These are phyloP conservation scores for Trichonephila clavipes DNA, from an alignment of 1,140 invertebrate species.

Conservation along the genomic window DNA sequence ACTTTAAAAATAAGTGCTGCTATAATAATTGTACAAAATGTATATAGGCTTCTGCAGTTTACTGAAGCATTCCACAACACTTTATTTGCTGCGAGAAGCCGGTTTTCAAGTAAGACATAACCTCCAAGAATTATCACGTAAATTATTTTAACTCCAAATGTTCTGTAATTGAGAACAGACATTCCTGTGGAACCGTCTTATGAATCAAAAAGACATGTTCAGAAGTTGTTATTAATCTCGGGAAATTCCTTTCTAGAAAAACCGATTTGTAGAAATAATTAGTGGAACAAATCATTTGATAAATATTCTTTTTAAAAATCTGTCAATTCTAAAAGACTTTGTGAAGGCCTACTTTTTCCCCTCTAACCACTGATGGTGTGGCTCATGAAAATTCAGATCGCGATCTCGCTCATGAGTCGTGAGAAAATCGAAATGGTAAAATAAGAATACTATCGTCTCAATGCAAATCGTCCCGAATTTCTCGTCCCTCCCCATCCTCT, in stretches of 20 bases:
- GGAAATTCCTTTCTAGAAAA: not conserved
- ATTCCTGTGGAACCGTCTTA: not conserved
- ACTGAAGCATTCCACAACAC: no score
- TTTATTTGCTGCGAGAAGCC: no score
- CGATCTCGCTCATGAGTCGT: conserved; percentile 63
- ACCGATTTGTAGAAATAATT: conserved; percentile 44
- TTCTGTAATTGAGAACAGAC: not conserved
- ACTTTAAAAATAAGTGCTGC: no score
- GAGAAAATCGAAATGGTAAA: conserved; percentile 74
- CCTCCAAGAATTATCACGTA: no score
- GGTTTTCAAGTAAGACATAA: no score
- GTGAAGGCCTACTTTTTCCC: conserved; percentile 8
- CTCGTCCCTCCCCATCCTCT: not conserved
- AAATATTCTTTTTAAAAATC: conserved; percentile 28
- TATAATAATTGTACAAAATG: no score
- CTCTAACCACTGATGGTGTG: not conserved
- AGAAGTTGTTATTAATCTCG: not conserved
- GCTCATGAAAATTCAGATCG: conserved; percentile 76
- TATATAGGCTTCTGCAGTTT: no score
- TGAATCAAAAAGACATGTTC: not conserved
- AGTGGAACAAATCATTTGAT: conserved; percentile 65
- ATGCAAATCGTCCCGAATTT: conserved; percentile 51
- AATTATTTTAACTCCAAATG: no score
- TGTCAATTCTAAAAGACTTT: conserved; percentile 47
- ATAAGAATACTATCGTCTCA: conserved; percentile 61